Base-by-base conservation (phyloP, 2,888 invertebrate genomes). In the Sesamia inferens region DNA sequence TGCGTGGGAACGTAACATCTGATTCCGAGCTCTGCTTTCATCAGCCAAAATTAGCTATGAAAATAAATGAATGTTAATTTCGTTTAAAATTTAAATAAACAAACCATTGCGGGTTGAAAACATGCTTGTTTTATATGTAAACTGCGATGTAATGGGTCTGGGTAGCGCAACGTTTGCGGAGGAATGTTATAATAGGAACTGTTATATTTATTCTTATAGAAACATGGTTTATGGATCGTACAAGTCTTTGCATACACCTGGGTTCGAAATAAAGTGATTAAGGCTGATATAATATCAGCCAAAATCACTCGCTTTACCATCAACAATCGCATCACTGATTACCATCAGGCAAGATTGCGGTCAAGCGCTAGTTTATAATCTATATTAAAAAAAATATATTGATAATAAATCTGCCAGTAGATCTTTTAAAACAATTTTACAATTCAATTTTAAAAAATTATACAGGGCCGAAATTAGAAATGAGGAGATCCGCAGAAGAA, bases 31-130 rank as follows among this genome's bases (percentile, higher is more conserved):
- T 44, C 55, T 14, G 75, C 61, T 73, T 79, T 72, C 79, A 48
- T 72, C 39, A 59, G 47, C 76, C 59, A 73, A 68, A 82, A 82
- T 80, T 82, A 83, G 81, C 69, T 58, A 73, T 69, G 73, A 78
- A 80, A 80, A 80, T 82, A 80, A 80, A 79, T 69, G 82, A 72
- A 80, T 69, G 83, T 67, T 69, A 59, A 79, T 80, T 81, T 75
- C 48, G 83, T 75, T 75, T 58, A 71, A 70, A 83, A 75, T 83
- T 79, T 70, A 81, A 81, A 81, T 83, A 81, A 72, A 81, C 76
- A 71, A 11, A 59, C 48, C 57, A 55, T 78, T 74, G 42, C 5
- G 54, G 74, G 54, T 76, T 81, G 42, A 48, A 63, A 66, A 64
- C 69, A 79, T 42, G 71, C 54, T 75, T 71, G 58, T 70, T 75